phyloP scores from a whole-genome alignment of 1,140 invertebrate species.

The Galleria mellonella region DNA sequence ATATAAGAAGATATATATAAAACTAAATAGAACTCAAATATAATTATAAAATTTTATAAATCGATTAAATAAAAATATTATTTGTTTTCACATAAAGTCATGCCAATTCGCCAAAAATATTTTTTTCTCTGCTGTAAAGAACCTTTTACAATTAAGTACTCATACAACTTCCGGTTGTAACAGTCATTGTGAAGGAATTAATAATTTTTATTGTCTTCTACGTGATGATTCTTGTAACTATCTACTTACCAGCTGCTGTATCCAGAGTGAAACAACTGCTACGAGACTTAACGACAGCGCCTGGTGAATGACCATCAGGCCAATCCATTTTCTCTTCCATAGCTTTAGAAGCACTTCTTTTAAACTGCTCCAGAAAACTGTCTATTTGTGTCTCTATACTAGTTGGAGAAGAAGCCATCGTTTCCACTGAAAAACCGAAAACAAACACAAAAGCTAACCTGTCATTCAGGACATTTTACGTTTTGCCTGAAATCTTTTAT shows the following conservation, averaged over 20 bases:
- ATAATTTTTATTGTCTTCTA: too few species aligned
- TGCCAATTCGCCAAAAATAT: too few species aligned
- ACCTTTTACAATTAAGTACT: too few species aligned
- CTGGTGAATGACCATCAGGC: conserved; percentile 56
- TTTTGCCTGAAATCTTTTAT: conserved; percentile 2
- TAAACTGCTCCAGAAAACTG: conserved; percentile 87
- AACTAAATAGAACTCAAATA: too few species aligned
- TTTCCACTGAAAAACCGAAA: conserved; percentile 64
- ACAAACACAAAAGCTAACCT: conserved; percentile 52
- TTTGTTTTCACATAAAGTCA: too few species aligned
- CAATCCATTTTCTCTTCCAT: conserved; percentile 78
- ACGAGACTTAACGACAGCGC: conserved; percentile 56
- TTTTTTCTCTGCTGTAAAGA: too few species aligned
- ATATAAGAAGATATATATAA: too few species aligned
- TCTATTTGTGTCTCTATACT: conserved; percentile 87
- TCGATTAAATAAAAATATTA: too few species aligned
- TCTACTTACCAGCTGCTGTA: conserved; percentile 59
- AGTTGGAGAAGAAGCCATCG: conserved; percentile 80
- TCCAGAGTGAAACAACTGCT: conserved; percentile 71
- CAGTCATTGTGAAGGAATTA: too few species aligned
- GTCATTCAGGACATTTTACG: conserved; percentile 39
- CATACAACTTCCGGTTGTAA: too few species aligned
- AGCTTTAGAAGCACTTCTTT: conserved; percentile 82
- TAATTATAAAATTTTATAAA: too few species aligned
- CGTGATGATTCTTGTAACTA: too few species aligned